Evolutionary conservation across 64 coral and sea anemone genomes (phyloP).

Genomic region (Dendronephthya gigantea): DNA sequence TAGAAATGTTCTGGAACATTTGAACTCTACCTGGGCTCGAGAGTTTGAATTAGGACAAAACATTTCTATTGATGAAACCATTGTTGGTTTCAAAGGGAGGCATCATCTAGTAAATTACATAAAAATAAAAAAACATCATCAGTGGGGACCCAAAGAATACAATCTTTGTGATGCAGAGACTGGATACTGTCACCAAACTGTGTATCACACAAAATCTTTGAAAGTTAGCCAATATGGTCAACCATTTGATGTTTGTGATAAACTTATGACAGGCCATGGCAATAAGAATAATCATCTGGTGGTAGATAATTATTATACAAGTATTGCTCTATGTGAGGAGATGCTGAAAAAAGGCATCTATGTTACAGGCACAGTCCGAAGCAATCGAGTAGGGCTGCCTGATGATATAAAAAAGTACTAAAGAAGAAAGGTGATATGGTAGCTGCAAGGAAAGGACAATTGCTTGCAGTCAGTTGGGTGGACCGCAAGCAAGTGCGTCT

Average conservation of each 20-base stretch:
- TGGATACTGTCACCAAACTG: background rate
- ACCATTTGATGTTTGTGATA: background rate
- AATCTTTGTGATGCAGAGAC: background rate
- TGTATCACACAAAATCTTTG: background rate
- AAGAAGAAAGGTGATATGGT: background rate
- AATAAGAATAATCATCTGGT: background rate
- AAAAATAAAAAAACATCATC: background rate
- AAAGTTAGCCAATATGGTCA: background rate
- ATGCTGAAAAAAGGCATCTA: background rate
- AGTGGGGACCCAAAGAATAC: constrained; percentile 9
- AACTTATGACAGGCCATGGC: background rate
- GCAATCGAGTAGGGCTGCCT: background rate
- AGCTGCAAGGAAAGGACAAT: background rate
- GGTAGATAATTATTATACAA: background rate
- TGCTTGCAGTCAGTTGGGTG: background rate
- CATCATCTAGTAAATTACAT: background rate
- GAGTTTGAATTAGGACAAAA: background rate
- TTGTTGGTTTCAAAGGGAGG: constrained; percentile 3
- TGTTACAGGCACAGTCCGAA: background rate
- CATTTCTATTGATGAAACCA: background rate
- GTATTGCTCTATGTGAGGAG: background rate
- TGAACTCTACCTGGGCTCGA: background rate
- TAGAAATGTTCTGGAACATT: background rate
- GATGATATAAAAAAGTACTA: background rate
- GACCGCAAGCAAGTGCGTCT: background rate